These are phyloP conservation scores for Piezodorus guildinii DNA, from an alignment of 1,140 invertebrate genomes.

Conservation along the genomic window DNA sequence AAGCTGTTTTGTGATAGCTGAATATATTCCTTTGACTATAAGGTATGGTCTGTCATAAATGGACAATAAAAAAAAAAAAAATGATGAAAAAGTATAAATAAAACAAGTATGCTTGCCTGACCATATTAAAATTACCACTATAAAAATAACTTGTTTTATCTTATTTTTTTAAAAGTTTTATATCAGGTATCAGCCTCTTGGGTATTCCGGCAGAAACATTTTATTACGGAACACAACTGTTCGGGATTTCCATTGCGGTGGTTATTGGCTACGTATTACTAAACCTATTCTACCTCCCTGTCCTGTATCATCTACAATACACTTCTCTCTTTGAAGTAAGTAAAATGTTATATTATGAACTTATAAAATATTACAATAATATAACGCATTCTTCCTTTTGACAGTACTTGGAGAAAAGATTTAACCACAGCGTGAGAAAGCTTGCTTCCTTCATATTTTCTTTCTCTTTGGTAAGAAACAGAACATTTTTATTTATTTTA, in stretches of 20 bases:
- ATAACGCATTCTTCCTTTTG: background rate
- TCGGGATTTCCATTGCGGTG: background rate
- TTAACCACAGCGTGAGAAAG: constrained; percentile 46
- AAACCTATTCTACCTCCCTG: background rate
- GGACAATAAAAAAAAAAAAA: no score
- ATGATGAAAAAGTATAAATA: no score
- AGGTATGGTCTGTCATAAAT: no score
- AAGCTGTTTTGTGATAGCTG: no score
- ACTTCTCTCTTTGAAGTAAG: constrained; percentile 17
- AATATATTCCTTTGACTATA: no score
- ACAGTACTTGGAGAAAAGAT: constrained; percentile 61
- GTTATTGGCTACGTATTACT: background rate
- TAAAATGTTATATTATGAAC: background rate
- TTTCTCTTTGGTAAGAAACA: constrained; percentile 38
- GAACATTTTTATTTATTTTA: background rate
- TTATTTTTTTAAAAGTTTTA: constrained; percentile 49
- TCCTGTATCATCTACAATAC: constrained; percentile 15
- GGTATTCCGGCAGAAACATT: constrained; percentile 82
- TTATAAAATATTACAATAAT: background rate
- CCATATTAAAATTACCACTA: no score
- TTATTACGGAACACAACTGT: constrained; percentile 63
- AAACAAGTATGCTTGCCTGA: no score
- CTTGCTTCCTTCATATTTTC: constrained; percentile 52
- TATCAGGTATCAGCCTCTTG: constrained; percentile 78
- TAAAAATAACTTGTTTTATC: background rate